Base-by-base conservation (phyloP, 2,888 invertebrate species). In the Eristalinus aeneus region DNA sequence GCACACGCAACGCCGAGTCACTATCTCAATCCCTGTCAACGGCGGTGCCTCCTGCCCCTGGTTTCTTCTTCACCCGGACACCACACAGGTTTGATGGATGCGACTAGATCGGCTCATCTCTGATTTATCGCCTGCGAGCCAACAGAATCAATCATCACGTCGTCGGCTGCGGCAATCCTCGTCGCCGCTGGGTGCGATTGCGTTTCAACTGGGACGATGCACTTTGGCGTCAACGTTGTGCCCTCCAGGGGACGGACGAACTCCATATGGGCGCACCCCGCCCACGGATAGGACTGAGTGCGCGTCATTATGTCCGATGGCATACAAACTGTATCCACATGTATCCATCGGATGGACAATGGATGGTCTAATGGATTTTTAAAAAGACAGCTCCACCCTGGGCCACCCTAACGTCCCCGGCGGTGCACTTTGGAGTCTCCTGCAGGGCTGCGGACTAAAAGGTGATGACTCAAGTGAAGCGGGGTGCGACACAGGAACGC, bases 261-360 rank as follows among this genome's bases (percentile, higher is more conserved):
- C 32, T 12, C 54, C 34, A 11, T 23, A 12, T 54, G 46, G 32
- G 46, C 16, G 46, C 6, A 34, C 34, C 4, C 2, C 36, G 27
- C 2, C 27, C 34, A 6, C 34, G 2, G 16, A n/a, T 1, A 39
- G 39, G n/a, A n/a, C 6, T 39, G 36, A 69, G 68, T 63, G 53
- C 68, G 63, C 83, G 73, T 69, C 83, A 73, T 78, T 78, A 83
- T 78, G 82, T 78, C 82, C 78, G 63, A 46, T 68, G 63, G 46
- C 73, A 83, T 5, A 2, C 56, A 73, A 78, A 73, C 73, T 78
- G 77, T 83, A 69, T 77, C 72, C 67, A 46, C 46, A 8, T 46
- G 56, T 22, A 34, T 58, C 22, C 16, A 54, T 31, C 16, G 8
- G 10, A 53, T 58, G 73, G 31, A 82, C 76, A 72, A 78, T 73